phyloP scores from a whole-genome alignment of 2,888 invertebrate genomes.

The Macaria notata region DNA sequence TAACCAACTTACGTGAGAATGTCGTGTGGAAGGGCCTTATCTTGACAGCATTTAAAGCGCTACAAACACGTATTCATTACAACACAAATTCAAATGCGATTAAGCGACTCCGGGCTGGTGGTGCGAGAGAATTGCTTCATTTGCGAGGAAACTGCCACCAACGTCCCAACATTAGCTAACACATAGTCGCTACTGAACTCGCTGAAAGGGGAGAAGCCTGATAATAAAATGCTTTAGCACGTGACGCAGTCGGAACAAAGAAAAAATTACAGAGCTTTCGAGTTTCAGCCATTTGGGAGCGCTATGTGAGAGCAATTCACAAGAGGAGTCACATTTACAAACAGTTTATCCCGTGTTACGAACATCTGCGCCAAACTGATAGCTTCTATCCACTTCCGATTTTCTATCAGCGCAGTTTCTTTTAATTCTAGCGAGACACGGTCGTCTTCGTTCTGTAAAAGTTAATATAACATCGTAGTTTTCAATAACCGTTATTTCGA shows the following conservation, averaged over 20 bases:
- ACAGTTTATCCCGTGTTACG: no score
- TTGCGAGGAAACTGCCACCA: conserved; percentile 52
- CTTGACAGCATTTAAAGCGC: conserved; percentile 11
- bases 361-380: no score
- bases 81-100: conserved; percentile 26
- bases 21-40: conserved; percentile 9
- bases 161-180: conserved; percentile 42
- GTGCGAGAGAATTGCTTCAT: conserved; percentile 52
- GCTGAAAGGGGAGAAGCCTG: conserved; percentile 37
- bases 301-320: conserved; percentile 1
- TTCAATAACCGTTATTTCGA: conserved; percentile 37
- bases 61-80: conserved; percentile 23
- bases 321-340: conserved; percentile 11
- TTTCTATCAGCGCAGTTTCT: no score
- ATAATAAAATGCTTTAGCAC: conserved; percentile 72
- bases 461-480: conserved; percentile 21
- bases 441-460: neutral
- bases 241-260: conserved; percentile 67
- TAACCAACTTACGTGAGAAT: conserved; percentile 6
- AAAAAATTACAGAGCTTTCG: conserved; percentile 55
- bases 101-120: conserved; percentile 38
- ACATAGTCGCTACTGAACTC: conserved; percentile 20
- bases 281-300: conserved; percentile 42
- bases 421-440: no score
- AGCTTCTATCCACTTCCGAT: no score